Base-by-base conservation (phyloP, 1,140 invertebrate species). In the Drosophila suzukii region DNA sequence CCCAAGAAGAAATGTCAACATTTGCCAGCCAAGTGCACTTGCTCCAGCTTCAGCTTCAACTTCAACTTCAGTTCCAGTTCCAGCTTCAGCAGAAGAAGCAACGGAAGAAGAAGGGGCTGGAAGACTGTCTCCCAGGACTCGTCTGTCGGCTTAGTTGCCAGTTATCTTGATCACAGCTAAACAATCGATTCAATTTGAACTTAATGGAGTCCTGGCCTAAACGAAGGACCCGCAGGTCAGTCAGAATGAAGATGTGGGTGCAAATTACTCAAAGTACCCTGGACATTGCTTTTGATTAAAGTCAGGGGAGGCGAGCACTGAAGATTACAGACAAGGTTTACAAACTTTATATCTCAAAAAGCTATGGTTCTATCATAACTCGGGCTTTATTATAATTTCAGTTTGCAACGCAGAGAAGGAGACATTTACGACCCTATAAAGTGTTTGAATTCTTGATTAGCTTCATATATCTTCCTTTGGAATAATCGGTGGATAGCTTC, bases 131-230 rank as follows among this genome's bases (percentile, higher is more conserved):
- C 30, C 59, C 30, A 44, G 41, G 51, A 66, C 71, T 75, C 57
- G 59, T 63, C 53, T 75, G 66, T 86, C 78, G 70, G 78, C 83
- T 88, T 79, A 78, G 79, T 71, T 30, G 38, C 30, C 30, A 72
- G 66, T 80, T 80, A 89, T 89, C 83, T 83, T 75, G 84, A 83
- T 89, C 76, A 63, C 62, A 70, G 71, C 75, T 50, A 66, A 70
- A 60, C 84, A 89, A 88, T 83, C 84, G 84, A 84, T 89, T 88
- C 75, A 89, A 89, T 89, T 89, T 79, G 59, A 58, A 67, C 79
- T 68, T 83, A 83, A 88, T 88, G 67, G 79, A 83, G 79, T 74
- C 59, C 65, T 57, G 65, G 44, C 17, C 36, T 10, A 53, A 36
- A 12, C 20, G 32, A 4, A 8, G 15, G 30, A 15, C 20, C 24